Evolutionary conservation across 2,888 invertebrate genomes (phyloP).

Genomic region (Oligia strigilis): DNA sequence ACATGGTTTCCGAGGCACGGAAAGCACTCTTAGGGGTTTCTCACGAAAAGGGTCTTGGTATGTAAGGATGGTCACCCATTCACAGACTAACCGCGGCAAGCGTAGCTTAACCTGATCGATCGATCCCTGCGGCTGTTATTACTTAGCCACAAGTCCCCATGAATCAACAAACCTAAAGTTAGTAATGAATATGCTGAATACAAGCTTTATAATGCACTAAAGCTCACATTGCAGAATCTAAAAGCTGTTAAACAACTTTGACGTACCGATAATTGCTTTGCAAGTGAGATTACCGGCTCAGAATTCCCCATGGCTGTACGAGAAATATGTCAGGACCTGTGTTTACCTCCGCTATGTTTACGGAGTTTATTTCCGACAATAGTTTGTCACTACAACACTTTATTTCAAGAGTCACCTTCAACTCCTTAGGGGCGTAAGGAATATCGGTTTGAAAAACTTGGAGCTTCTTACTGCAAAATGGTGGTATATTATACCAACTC

Average conservation of each 20-base stretch:
- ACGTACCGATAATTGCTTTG: constrained; percentile 39
- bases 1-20: no score
- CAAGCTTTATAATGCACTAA: constrained; percentile 13
- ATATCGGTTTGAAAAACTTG: background rate
- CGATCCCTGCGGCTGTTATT: no score
- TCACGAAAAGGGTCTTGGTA: no score
- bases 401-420: background rate
- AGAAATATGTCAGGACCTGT: background rate
- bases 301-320: constrained; percentile 7
- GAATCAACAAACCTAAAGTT: background rate
- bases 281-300: constrained; percentile 11
- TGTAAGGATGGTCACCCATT: no score
- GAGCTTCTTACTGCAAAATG: background rate
- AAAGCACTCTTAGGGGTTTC: no score
- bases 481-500: background rate
- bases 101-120: no score
- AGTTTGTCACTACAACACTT: background rate
- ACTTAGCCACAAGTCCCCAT: background rate
- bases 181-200: background rate
- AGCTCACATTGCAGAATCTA: constrained; percentile 15
- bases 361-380: background rate
- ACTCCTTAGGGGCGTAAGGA: background rate
- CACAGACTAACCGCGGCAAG: no score
- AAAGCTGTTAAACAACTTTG: no score
- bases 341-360: background rate